These are phyloP conservation scores for Fulica atra DNA, from an alignment of 2,113 vertebrate species.

Conservation along the genomic window DNA sequence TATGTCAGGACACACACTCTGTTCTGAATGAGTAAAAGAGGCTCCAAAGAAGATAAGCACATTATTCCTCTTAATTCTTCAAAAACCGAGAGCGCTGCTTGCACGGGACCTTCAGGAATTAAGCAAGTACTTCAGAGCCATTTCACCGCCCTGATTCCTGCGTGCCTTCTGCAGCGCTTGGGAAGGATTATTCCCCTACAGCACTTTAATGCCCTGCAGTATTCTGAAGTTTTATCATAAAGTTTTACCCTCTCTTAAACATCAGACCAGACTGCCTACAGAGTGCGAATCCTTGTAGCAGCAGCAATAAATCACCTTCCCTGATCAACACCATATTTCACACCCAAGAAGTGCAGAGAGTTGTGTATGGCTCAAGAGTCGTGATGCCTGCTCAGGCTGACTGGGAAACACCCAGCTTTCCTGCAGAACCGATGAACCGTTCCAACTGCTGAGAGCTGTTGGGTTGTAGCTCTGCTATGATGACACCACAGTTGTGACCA, in stretches of 20 bases:
- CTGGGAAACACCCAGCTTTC: not conserved
- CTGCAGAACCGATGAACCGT: not conserved
- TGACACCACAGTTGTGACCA: not conserved
- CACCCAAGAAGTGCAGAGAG: not conserved
- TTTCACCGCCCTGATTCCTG: not conserved
- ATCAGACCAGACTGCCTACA: not conserved
- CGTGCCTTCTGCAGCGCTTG: rapidly evolving
- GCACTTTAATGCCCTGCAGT: too few relatives aligned
- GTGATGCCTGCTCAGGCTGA: not conserved
- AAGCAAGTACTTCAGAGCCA: not conserved
- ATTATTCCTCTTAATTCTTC: not conserved
- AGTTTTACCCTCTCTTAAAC: not conserved
- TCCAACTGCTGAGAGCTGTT: not conserved
- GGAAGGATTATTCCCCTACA: not conserved
- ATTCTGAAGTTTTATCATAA: not conserved
- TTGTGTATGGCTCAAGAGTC: not conserved
- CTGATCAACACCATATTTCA: not conserved
- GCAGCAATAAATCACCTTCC: not conserved
- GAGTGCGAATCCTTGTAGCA: not conserved
- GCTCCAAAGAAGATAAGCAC: not conserved
- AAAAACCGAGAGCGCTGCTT: not conserved
- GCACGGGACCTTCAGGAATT: not conserved
- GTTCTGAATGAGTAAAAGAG: not conserved
- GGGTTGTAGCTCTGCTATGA: not conserved
- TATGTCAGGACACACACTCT: rapidly evolving